Percentiles rank a stretch among this genome's conserved stretches.
Conservation (phyloP, 2,113 vertebrate species). For the Catharus minimus region DNA sequence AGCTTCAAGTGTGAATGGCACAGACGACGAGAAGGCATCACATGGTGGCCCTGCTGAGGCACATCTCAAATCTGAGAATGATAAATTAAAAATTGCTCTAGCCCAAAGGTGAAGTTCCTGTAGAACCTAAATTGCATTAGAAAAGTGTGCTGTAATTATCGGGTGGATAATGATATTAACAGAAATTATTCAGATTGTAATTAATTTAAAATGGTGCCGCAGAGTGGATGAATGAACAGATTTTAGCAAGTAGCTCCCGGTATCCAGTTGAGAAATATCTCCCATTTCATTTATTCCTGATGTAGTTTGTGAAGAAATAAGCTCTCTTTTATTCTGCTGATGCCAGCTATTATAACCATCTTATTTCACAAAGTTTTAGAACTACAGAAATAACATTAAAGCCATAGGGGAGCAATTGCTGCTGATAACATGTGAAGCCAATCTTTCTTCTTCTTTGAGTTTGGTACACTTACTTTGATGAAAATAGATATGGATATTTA, state of each 20-base stretch:
- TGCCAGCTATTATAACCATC: background rate
- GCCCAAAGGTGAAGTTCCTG: constrained; percentile 83
- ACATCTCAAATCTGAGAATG: constrained; percentile 87
- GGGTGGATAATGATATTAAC: background rate
- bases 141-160: background rate
- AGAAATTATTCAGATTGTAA: constrained; percentile 17
- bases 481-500: constrained; percentile 39
- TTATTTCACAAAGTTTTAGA: background rate
- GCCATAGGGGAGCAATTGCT: constrained; percentile 30
- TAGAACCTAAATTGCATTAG: background rate
- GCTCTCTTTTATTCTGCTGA: background rate
- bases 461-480: constrained; percentile 13
- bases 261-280: background rate
- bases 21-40: constrained; percentile 93
- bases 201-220: background rate
- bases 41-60: constrained; percentile 76
- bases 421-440: background rate
- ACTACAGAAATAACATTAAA: constrained; percentile 14
- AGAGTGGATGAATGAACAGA: background rate
- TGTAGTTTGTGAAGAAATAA: background rate
- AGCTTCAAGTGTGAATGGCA: constrained; percentile 93
- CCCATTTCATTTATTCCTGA: background rate
- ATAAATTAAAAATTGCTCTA: constrained; percentile 86
- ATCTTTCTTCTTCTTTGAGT: constrained; percentile 8
- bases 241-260: background rate